Conservation (phyloP, 2,797 vertebrate species). For the Poecilia velifera region DNA sequence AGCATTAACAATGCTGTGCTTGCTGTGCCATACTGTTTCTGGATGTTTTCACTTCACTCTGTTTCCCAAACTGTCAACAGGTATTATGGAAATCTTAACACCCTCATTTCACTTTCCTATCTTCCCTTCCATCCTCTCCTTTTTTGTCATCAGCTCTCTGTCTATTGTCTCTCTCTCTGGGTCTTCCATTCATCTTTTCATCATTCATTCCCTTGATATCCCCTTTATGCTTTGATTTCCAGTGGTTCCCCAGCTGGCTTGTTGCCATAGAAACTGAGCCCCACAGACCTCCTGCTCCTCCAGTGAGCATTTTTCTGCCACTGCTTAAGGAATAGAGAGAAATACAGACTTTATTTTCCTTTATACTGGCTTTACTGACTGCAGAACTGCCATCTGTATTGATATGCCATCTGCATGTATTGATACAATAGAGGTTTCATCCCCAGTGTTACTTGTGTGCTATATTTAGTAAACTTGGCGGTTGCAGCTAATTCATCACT, state of each 20-base stretch:
- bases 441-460: slow-evolving; percentile 21
- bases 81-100: slow-evolving; percentile 34
- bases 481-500: slow-evolving; percentile 15
- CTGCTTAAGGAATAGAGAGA: slow-evolving; percentile 43
- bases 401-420: slow-evolving; percentile 1
- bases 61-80: slow-evolving; percentile 55
- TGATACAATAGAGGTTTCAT: slow-evolving; percentile 15
- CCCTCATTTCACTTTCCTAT: not conserved
- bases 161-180: slow-evolving; percentile 12
- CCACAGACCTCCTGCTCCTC: slow-evolving; percentile 63
- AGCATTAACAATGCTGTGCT: not conserved
- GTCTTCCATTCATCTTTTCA: slow-evolving; percentile 50
- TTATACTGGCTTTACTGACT: slow-evolving; percentile 11
- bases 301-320: slow-evolving; percentile 53
- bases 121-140: not conserved
- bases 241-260: slow-evolving; percentile 74
- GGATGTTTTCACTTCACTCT: slow-evolving; percentile 11
- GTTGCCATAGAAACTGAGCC: slow-evolving; percentile 82
- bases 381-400: slow-evolving; percentile 21
- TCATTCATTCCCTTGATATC: slow-evolving; percentile 75
- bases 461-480: slow-evolving; percentile 22
- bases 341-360: slow-evolving; percentile 31
- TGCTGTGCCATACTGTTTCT: not conserved
- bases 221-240: slow-evolving; percentile 78
- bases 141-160: slow-evolving; percentile 17